These are phyloP conservation scores for Pachypanchax playfairii DNA, from an alignment of 2,113 vertebrate genomes.

Conservation along the genomic window DNA sequence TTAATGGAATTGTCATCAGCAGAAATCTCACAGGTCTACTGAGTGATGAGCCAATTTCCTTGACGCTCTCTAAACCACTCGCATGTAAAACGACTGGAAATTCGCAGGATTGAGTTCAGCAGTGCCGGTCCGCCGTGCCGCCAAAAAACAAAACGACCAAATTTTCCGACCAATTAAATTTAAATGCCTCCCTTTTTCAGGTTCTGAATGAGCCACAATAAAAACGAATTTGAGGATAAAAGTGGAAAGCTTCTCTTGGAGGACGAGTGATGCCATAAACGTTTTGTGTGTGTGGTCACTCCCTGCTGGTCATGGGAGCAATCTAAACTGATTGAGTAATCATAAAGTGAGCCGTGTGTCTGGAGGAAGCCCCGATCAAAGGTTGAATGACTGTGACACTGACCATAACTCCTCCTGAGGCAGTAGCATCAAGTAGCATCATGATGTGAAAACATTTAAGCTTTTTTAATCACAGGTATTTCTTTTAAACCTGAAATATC, in stretches of 20 bases:
- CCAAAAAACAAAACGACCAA: constrained; percentile 70
- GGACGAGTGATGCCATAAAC: constrained; percentile 69
- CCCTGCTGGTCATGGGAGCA: constrained; percentile 53
- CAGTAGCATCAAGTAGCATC: constrained; percentile 15
- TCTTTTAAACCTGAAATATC: constrained; percentile 14
- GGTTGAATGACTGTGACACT: constrained; percentile 59
- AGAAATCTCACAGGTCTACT: constrained; percentile 59
- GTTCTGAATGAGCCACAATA: constrained; percentile 57
- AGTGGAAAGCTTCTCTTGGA: constrained; percentile 50
- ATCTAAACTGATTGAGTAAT: constrained; percentile 56
- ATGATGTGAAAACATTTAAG: constrained; percentile 27
- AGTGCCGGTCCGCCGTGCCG: constrained; percentile 45
- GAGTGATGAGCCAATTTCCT: constrained; percentile 64
- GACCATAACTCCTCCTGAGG: constrained; percentile 39
- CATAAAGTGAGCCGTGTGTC: constrained; percentile 43
- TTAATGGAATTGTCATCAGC: constrained; percentile 75
- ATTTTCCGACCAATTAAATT: constrained; percentile 83
- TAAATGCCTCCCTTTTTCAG: constrained; percentile 63
- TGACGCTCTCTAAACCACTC: constrained; percentile 61
- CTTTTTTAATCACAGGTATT: constrained; percentile 21
- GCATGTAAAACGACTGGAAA: constrained; percentile 74
- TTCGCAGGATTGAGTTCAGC: constrained; percentile 66
- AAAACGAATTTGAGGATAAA: constrained; percentile 50
- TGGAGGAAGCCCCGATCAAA: constrained; percentile 40
- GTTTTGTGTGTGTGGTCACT: constrained; percentile 71